Evolutionary conservation across 2,797 vertebrate genomes (phyloP), one percentile per base, ranked within the genome.

Genomic region (Percopsis omiscomaycus): DNA sequence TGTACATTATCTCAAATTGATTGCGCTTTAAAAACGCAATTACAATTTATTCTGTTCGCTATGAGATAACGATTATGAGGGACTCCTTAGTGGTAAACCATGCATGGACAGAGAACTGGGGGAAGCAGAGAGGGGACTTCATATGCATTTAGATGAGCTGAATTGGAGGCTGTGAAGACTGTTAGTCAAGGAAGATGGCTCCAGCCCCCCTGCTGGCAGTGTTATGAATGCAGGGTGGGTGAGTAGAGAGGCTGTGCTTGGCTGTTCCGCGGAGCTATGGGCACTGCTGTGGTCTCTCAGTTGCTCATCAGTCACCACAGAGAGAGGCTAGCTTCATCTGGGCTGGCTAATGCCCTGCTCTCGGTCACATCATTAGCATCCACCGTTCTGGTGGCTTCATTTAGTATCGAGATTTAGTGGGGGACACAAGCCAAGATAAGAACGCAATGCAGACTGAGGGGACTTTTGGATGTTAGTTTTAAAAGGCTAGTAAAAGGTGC

Each of bases 1-100:
- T 83, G 85, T 85, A 85, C 84, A 86, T 91, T 88, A 90, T 86
- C 81, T 85, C 68, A 85, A 90, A 90, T 90, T 89, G 89, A 91
- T 90, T 87, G 79, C 66, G 80, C 79, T 88, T 89, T 86, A 85
- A 89, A 90, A 89, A 91, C 84, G 77, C 87, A 87, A 91, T 92
- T 90, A 87, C 79, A 87, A 89, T 89, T 84, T 83, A 90, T 90
- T 90, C 76, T 86, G 71, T 86, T 84, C 57, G 57, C 81, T 77
- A 89, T 91, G 85, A 86, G 85, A 89, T 88, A 88, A 83, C 56
- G 71, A 88, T 89, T 87, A 86, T 83, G 84, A 84, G 86, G 64
- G 79, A 71, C 84, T 88, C 81, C 87, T 90, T 89, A 90, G 86
- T 69, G 81, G 83, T 86, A 84, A 89, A 81, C 82, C 86, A 83